These are phyloP conservation scores for Drosophila jambulina DNA, from an alignment of 1,140 invertebrate species.

Conservation along the genomic window DNA sequence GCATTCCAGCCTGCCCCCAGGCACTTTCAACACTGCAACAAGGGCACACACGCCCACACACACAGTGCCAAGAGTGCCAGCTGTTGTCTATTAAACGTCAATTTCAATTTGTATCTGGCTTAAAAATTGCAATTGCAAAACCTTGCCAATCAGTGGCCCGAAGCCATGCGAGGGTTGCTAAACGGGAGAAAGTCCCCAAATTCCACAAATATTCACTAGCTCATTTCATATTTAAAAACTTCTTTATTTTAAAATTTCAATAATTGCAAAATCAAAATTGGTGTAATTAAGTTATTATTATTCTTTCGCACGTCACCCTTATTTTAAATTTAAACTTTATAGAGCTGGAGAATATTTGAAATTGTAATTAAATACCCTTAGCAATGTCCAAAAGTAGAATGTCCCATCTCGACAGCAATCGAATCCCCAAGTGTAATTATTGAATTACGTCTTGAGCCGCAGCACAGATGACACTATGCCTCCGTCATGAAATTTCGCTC, in stretches of 20 bases:
- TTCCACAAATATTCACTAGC: constrained; percentile 14
- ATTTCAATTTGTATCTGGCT: constrained; percentile 53
- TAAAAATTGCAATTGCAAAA: constrained; percentile 57
- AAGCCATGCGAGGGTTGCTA: not conserved
- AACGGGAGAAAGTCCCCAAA: not conserved
- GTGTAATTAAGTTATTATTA: not conserved
- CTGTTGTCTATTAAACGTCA: constrained; percentile 66
- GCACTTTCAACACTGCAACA: constrained; percentile 47
- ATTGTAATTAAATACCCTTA: not conserved
- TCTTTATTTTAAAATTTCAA: too few relatives aligned
- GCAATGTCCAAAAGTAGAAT: not conserved
- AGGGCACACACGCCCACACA: not conserved
- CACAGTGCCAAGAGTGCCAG: constrained; percentile 33
- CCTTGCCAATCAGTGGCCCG: constrained; percentile 10
- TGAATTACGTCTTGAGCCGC: constrained; percentile 57
- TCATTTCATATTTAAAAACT: not conserved
- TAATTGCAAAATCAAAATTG: not conserved
- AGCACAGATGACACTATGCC: constrained; percentile 53
- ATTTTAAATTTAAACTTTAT: not conserved
- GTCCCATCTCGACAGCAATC: not conserved
- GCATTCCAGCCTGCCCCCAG: constrained; percentile 36
- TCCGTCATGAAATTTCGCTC: constrained; percentile 38
- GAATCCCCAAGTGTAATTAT: constrained; percentile 33
- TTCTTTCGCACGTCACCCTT: not conserved
- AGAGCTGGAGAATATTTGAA: not conserved